These are phyloP conservation scores for Microplitis deprimator DNA, from an alignment of 2,888 invertebrate species.

Conservation along the genomic window DNA sequence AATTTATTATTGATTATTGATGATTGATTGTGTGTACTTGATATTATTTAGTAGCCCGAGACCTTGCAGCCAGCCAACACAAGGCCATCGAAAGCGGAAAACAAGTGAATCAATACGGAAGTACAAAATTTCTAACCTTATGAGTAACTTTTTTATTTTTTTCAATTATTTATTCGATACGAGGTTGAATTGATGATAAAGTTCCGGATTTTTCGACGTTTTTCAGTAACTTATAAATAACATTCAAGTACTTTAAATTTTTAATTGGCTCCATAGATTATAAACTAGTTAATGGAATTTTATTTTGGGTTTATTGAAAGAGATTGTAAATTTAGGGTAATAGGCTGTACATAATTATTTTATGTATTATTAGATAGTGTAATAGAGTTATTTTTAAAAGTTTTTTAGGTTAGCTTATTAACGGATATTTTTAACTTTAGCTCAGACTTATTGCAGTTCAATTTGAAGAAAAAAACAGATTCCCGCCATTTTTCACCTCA, in stretches of 20 bases:
- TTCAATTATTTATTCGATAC: background rate
- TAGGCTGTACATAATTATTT: background rate
- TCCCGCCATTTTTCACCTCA: background rate
- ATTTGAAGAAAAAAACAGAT: background rate
- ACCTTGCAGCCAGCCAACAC: background rate
- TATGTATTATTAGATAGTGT: background rate
- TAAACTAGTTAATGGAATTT: background rate
- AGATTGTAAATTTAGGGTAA: background rate
- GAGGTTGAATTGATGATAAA: background rate
- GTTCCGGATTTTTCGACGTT: background rate
- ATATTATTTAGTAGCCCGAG: background rate
- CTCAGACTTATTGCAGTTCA: background rate
- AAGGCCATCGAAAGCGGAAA: background rate
- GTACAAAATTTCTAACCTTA: background rate
- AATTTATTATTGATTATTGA: slow-evolving; percentile 9
- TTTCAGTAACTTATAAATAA: no score
- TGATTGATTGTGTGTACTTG: background rate
- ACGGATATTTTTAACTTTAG: background rate
- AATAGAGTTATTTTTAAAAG: no score
- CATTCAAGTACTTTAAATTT: background rate
- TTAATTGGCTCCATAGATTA: background rate
- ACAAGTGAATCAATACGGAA: background rate
- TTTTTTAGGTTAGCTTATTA: background rate
- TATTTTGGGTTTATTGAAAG: background rate
- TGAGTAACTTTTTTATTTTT: background rate